Conservation (phyloP, 2,888 invertebrate species). For the Xestobium rufovillosum region DNA sequence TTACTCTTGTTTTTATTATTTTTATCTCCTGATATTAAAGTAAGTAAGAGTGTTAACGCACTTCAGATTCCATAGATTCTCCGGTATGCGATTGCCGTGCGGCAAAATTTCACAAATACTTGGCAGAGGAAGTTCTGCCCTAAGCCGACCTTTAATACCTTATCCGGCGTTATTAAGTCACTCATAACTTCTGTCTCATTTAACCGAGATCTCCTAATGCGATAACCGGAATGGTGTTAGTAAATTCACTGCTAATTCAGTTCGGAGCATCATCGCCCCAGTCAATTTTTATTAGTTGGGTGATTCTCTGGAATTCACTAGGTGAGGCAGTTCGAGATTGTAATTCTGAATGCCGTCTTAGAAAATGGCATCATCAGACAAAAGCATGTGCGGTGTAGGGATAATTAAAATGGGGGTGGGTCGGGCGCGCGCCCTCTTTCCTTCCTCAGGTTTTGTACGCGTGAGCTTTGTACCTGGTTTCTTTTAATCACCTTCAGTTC, state of each 20-base stretch:
- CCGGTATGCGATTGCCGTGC: no score
- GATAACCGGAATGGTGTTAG: constrained; percentile 23
- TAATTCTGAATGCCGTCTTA: constrained; percentile 27
- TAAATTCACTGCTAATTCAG: constrained; percentile 1
- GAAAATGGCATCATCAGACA: constrained; percentile 37
- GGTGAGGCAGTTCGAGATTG: constrained; percentile 14
- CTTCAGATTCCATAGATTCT: no score
- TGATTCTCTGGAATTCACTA: constrained; percentile 28
- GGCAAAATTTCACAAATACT: no score
- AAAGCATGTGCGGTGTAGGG: constrained; percentile 36
- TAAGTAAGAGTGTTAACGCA: no score
- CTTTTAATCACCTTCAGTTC: no score
- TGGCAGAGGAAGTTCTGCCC: no score
- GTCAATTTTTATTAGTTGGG: constrained; percentile 31
- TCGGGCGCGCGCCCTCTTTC: not conserved
- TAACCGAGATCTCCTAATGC: constrained; percentile 16
- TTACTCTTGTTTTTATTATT: no score
- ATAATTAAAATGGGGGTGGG: constrained; percentile 37
- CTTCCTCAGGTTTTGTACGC: not conserved
- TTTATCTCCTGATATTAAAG: no score
- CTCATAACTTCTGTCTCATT: not conserved
- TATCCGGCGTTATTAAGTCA: not conserved
- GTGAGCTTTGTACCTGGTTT: not conserved
- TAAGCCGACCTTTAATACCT: no score
- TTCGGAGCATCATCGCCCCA: no score